These are phyloP conservation scores for Hiodon tergisus DNA, from an alignment of 2,113 vertebrate genomes.

Conservation along the genomic window DNA sequence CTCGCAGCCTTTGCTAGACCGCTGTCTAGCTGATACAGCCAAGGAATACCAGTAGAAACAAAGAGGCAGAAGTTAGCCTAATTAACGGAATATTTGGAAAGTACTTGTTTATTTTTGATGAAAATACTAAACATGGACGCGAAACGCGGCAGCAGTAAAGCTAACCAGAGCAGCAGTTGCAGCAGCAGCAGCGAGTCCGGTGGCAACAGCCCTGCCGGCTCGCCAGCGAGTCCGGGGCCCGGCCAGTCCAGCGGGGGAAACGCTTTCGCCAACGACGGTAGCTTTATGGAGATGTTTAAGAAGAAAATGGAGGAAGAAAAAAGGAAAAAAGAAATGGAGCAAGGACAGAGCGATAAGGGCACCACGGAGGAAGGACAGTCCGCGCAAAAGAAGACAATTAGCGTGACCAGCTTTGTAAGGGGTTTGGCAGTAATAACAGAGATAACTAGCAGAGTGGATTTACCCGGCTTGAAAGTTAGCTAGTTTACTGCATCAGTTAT, in stretches of 20 bases:
- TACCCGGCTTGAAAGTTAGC: background rate
- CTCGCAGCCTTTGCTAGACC: background rate
- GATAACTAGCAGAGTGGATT: background rate
- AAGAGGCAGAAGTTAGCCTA: background rate
- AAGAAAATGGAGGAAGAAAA: constrained; percentile 73
- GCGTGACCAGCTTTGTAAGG: constrained; percentile 72
- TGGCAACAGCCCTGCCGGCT: constrained; percentile 57
- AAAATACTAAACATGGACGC: constrained; percentile 43
- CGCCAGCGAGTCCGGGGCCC: constrained; percentile 48
- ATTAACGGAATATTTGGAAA: background rate
- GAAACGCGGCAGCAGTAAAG: constrained; percentile 29
- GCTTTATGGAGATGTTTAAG: constrained; percentile 94
- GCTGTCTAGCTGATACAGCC: background rate
- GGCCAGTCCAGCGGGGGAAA: constrained; percentile 58
- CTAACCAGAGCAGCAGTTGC: constrained; percentile 31
- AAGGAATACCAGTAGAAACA: background rate
- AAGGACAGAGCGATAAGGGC: constrained; percentile 39
- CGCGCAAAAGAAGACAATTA: constrained; percentile 59
- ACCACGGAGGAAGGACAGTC: constrained; percentile 51
- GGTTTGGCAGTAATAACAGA: constrained; percentile 57
- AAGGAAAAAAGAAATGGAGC: constrained; percentile 48
- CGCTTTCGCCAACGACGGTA: constrained; percentile 89
- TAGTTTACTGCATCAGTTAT: no score
- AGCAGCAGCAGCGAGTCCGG: constrained; percentile 31
- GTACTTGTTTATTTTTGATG: background rate